These are phyloP conservation scores for Drosophila kambysellisi DNA, from an alignment of 2,888 invertebrate genomes.

Conservation along the genomic window DNA sequence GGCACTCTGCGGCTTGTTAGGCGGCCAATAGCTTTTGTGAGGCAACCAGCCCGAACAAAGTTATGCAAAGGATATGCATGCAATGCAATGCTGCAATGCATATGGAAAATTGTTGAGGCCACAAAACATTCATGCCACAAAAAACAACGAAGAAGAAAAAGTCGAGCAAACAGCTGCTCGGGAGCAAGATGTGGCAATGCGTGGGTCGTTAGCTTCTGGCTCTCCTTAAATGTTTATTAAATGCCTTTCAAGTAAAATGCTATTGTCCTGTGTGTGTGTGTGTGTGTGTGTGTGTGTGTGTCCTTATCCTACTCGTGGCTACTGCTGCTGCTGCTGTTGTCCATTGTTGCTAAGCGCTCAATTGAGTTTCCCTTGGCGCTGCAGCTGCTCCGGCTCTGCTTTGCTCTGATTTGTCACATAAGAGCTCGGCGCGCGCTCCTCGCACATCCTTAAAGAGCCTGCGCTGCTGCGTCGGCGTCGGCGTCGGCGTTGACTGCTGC, in stretches of 20 bases:
- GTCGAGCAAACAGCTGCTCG: slow-evolving; percentile 23
- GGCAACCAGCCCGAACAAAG: slow-evolving; percentile 57
- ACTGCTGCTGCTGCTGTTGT: slow-evolving; percentile 11
- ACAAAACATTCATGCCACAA: not conserved
- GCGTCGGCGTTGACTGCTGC: not conserved
- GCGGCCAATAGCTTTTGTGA: slow-evolving; percentile 6
- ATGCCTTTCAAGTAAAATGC: slow-evolving; percentile 47
- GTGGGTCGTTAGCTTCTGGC: slow-evolving; percentile 58
- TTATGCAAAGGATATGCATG: slow-evolving; percentile 60
- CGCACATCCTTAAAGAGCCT: slow-evolving; percentile 21
- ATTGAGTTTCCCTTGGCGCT: slow-evolving; percentile 43
- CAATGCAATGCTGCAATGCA: slow-evolving; percentile 27
- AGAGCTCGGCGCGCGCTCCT: slow-evolving; percentile 22
- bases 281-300: not conserved
- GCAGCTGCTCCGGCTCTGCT: slow-evolving; percentile 37
- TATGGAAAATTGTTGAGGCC: slow-evolving; percentile 50
- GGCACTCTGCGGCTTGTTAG: slow-evolving; percentile 22
- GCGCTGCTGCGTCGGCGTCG: slow-evolving; percentile 21
- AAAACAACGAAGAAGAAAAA: no score
- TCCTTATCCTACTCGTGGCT: slow-evolving; percentile 3
- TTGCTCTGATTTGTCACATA: slow-evolving; percentile 72
- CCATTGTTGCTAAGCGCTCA: slow-evolving; percentile 58
- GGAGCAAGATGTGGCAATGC: slow-evolving; percentile 41
- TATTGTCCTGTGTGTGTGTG: slow-evolving; percentile 11
- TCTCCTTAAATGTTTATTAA: slow-evolving; percentile 60